Evolutionary conservation across 2,797 vertebrate genomes (phyloP).

Genomic region (Spinus olivaceus): DNA sequence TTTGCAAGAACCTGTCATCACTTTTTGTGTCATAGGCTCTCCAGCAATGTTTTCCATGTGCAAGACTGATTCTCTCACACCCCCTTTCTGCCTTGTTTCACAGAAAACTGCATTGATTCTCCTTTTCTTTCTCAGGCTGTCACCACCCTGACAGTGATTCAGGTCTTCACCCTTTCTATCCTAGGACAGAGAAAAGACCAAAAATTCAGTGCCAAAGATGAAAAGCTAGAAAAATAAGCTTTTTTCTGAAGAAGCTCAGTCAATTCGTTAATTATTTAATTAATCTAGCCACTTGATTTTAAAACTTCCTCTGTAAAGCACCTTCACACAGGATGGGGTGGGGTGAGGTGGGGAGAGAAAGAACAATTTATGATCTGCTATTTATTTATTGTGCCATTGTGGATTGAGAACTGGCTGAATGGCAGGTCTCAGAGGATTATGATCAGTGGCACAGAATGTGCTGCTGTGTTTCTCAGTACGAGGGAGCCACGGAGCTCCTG

Average conservation of each 20-base stretch:
- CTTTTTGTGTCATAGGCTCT: constrained; percentile 27
- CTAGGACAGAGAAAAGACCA: background rate
- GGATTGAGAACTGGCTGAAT: background rate
- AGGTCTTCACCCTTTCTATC: background rate
- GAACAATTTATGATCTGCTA: background rate
- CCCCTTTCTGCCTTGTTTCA: constrained; percentile 1
- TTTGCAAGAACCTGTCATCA: constrained; percentile 57
- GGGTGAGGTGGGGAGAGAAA: background rate
- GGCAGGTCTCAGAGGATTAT: background rate
- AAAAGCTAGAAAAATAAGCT: background rate
- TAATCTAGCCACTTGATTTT: background rate
- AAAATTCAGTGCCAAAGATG: background rate
- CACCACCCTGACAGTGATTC: background rate
- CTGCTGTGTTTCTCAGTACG: background rate
- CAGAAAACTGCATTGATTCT: constrained; percentile 1
- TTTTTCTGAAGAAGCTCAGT: background rate
- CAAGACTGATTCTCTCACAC: background rate
- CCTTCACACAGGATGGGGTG: fast-evolving
- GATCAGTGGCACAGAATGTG: background rate
- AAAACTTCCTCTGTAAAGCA: background rate
- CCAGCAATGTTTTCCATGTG: constrained; percentile 47
- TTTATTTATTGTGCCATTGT: background rate
- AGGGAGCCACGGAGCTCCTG: background rate
- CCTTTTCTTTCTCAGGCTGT: constrained; percentile 11
- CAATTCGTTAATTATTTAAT: too few species aligned